phyloP scores from a whole-genome alignment of 2,113 vertebrate genomes.

The Pavo muticus region DNA sequence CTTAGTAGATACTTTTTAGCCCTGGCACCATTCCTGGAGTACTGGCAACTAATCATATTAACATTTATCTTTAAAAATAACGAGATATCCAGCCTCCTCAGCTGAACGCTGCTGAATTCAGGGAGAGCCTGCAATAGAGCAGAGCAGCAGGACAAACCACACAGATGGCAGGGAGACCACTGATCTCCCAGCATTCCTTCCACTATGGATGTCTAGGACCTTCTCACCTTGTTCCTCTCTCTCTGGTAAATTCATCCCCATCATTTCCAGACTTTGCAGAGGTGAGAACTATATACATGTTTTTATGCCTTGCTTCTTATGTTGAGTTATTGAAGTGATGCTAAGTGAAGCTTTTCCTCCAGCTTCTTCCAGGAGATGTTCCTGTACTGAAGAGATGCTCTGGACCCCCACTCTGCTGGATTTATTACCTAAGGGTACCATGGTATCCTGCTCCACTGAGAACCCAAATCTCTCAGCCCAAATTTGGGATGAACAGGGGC shows the following conservation, averaged over 20 bases:
- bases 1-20: conserved; percentile 52
- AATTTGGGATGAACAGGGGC: neutral
- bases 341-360: neutral
- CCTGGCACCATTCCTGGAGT: conserved; percentile 47
- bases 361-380: neutral
- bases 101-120: neutral
- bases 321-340: neutral
- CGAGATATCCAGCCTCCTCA: conserved; percentile 8
- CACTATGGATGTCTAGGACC: neutral
- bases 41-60: conserved; percentile 59
- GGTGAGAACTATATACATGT: accelerated
- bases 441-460: neutral
- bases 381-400: neutral
- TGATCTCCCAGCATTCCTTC: neutral
- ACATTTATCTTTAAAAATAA: conserved; percentile 50
- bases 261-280: neutral
- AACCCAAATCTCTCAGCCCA: neutral
- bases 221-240: neutral
- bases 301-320: neutral
- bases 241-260: neutral
- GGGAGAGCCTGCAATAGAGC: neutral
- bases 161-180: neutral
- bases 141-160: neutral
- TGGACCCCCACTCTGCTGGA: neutral
- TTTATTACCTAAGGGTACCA: neutral